Conservation (phyloP, 2,113 vertebrate genomes). For the Stegostoma tigrinum region DNA sequence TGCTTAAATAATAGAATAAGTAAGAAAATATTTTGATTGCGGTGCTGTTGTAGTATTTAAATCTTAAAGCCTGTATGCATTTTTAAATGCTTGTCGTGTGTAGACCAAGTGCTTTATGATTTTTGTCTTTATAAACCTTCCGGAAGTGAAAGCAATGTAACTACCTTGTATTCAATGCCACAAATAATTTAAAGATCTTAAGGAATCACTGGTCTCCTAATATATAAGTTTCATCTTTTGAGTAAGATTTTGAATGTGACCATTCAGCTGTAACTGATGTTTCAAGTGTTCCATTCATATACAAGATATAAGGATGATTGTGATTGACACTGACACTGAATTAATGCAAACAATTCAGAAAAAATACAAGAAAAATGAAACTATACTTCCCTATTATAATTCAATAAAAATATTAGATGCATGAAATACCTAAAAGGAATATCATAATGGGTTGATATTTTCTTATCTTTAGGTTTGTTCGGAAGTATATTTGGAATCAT, state of each 20-base stretch:
- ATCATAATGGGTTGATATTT: not conserved
- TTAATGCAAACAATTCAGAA: not conserved
- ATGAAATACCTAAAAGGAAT: not conserved
- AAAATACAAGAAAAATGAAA: not conserved
- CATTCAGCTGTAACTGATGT: not conserved
- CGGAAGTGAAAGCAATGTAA: not conserved
- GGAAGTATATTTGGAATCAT: constrained; percentile 85
- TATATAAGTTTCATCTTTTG: not conserved
- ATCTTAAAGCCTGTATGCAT: not conserved
- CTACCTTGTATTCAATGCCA: not conserved
- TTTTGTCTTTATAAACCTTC: not conserved
- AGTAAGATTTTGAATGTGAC: not conserved
- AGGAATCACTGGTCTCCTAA: not conserved
- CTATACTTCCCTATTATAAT: constrained; percentile 41
- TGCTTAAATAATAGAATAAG: not conserved
- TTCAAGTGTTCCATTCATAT: not conserved
- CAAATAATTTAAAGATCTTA: not conserved
- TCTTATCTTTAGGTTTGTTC: constrained; percentile 69
- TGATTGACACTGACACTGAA: not conserved
- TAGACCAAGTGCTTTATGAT: not conserved
- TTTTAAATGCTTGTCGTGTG: not conserved
- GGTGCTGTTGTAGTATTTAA: not conserved
- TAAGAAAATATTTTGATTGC: not conserved
- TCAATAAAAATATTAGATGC: not conserved
- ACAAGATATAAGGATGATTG: not conserved